A percentile compares a stretch with the other conserved stretches of the same genome.
Evolutionary conservation across 2,888 invertebrate genomes (phyloP).

Genomic region (Xestoiulus laeticollis): DNA sequence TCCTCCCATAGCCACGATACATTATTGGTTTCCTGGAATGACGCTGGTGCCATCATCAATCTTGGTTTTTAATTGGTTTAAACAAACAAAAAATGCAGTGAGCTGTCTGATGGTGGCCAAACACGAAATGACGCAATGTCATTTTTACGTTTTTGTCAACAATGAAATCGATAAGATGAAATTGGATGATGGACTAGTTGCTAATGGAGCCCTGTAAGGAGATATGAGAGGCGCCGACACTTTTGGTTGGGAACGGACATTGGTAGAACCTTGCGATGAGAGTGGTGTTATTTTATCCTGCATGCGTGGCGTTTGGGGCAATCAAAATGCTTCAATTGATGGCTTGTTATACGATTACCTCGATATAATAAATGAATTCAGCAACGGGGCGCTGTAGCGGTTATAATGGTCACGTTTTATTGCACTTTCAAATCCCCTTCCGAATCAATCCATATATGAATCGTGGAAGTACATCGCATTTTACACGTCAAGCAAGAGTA

Average conservation of each 20-base stretch:
- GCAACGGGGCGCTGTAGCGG: not conserved
- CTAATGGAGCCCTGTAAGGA: conserved; percentile 14
- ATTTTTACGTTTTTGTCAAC: not conserved
- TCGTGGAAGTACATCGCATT: not conserved
- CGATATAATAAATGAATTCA: conserved; percentile 16
- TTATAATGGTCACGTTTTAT: conserved; percentile 24
- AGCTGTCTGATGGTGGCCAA: not conserved
- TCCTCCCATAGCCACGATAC: too few species aligned
- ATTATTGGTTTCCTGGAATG: not conserved
- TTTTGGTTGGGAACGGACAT: not conserved
- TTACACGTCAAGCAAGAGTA: not conserved
- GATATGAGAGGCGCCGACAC: not conserved
- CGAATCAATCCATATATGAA: conserved; percentile 6
- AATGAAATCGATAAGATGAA: not conserved
- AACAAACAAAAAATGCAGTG: not conserved
- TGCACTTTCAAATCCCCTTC: not conserved
- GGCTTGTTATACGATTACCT: conserved; percentile 6
- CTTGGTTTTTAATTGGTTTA: not conserved
- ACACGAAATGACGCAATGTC: not conserved
- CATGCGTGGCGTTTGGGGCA: not conserved
- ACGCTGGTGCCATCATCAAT: not conserved
- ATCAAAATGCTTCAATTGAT: conserved; percentile 6
- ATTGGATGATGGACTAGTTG: not conserved
- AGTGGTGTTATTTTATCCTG: conserved; percentile 2
- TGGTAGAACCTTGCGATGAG: not conserved